Base-by-base conservation (phyloP, 2,797 vertebrate genomes). In the Melanotaenia boesemani region DNA sequence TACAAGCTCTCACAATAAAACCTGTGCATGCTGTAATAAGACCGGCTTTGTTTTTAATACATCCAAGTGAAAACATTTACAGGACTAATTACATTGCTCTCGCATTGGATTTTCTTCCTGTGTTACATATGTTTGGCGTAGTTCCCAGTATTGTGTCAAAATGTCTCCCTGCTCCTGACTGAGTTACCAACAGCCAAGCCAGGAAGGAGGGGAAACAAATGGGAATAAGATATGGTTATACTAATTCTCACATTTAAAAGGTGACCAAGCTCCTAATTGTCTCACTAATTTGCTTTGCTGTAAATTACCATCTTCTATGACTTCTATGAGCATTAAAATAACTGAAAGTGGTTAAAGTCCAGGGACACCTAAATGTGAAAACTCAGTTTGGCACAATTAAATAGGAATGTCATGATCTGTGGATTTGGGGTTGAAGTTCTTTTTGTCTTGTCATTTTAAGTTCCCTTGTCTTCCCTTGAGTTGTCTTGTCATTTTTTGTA, bases 61-160 rank as follows among this genome's bases (percentile, higher is more conserved):
- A 92, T 90, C 90, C 89, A 90, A 89, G 88, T 86, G 90, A 93
- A 93, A 95, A 94, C 91, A 93, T 95, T 95, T 95, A 94, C 93
- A 94, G 92, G 90, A 92, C 92, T 95, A 94, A 94, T 95, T 95
- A 95, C 90, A 86, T 84, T 80, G 89, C 82, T 86, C 91, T 92
- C 73, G 79, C 80, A 70, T 91, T 91, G 83, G 84, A 93, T 94
- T 93, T 88, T 93, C 87, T 93, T 92, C 92, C 93, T 93, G 93
- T 88, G 89, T 90, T 93, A 90, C 93, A 93, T 87, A 92, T 93
- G 91, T 70, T 92, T 95, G 93, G 94, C 93, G 84, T 61, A 15
- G 76, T 86, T 92, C 94, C 94, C 93, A 90, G 86, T 74, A 84
- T 87, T 86, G 89, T 93, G 90, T 91, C 88, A 89, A 81, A 84